phyloP scores from a whole-genome alignment of 2,113 vertebrate species.

The Eulacestoma nigropectus region DNA sequence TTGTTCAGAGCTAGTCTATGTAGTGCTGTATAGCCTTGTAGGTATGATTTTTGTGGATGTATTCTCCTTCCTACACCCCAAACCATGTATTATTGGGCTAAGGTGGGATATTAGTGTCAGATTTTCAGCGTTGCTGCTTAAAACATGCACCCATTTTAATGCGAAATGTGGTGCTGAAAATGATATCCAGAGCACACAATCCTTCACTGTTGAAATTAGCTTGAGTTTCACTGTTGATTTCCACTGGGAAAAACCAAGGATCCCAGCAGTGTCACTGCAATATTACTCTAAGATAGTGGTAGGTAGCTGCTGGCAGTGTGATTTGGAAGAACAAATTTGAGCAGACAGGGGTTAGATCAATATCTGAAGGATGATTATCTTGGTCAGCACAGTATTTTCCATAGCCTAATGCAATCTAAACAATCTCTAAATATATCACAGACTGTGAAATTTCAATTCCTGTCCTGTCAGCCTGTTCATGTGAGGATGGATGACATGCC shows the following conservation, averaged over 20 bases:
- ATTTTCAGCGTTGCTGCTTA: background rate
- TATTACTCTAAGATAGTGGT: background rate
- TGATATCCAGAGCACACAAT: background rate
- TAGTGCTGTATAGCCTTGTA: background rate
- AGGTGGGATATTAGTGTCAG: background rate
- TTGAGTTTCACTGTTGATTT: background rate
- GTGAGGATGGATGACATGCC: background rate
- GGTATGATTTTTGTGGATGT: background rate
- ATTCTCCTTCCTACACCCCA: background rate
- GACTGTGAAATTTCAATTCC: conserved; percentile 56
- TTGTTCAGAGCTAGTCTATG: background rate
- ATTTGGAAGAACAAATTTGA: conserved; percentile 56
- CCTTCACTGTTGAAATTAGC: background rate
- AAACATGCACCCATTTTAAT: background rate
- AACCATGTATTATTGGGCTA: background rate
- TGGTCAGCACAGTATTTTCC: conserved; percentile 33
- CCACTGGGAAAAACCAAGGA: background rate
- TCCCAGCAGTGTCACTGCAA: background rate
- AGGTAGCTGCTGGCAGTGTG: background rate
- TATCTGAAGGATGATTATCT: conserved; percentile 48
- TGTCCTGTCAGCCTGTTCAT: conserved; percentile 3
- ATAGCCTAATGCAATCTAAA: conserved; percentile 28
- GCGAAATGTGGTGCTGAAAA: background rate
- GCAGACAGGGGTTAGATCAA: conserved; percentile 54
- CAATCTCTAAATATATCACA: conserved; percentile 44